Conservation (phyloP, 1,140 invertebrate genomes). For the Archivesica marissinica region DNA sequence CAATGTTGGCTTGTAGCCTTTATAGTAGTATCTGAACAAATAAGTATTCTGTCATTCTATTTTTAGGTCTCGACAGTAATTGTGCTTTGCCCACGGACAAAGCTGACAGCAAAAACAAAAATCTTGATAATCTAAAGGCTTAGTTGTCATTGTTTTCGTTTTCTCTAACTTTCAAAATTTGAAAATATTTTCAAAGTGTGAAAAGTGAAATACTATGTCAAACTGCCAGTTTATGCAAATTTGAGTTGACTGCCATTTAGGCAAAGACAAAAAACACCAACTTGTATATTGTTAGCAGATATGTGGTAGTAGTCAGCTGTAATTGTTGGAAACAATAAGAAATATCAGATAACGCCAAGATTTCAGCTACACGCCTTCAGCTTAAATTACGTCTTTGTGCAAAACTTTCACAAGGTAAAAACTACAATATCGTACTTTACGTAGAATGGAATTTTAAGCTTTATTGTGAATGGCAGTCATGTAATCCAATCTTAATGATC, state of each 20-base stretch:
- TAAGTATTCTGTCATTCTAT: no score
- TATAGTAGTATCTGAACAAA: no score
- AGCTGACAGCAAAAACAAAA: no score
- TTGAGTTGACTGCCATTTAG: background rate
- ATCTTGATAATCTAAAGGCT: no score
- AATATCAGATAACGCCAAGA: constrained; percentile 2
- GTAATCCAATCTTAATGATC: constrained; percentile 50
- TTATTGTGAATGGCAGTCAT: background rate
- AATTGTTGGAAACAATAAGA: constrained; percentile 12
- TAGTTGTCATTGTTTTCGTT: no score
- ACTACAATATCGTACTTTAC: constrained; percentile 8
- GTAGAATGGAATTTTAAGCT: constrained; percentile 25
- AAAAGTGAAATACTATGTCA: no score
- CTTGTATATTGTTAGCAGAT: background rate
- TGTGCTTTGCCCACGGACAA: no score
- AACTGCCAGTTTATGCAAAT: no score
- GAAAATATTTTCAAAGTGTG: no score
- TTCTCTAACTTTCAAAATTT: no score
- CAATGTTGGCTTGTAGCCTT: no score
- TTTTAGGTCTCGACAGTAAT: no score
- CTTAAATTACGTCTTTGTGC: constrained; percentile 20
- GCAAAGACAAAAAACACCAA: background rate
- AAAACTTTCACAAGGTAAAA: constrained; percentile 39
- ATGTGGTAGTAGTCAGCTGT: background rate
- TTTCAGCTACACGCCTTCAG: background rate